These are phyloP conservation scores for Acanthopleura granulata DNA, from an alignment of 2,888 invertebrate genomes.

Conservation along the genomic window DNA sequence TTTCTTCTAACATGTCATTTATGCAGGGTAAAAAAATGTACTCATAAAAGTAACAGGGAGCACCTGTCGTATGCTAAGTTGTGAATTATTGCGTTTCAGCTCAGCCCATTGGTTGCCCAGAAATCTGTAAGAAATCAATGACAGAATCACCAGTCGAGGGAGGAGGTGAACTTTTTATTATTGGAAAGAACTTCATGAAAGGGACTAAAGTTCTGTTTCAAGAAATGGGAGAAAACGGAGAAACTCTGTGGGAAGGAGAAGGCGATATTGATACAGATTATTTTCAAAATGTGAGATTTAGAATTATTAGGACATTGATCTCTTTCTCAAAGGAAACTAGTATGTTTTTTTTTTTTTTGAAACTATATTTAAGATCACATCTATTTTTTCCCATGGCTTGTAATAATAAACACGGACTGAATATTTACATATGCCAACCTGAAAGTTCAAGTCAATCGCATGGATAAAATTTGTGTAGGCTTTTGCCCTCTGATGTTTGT, in stretches of 20 bases:
- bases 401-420: too few species aligned
- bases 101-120: constrained; percentile 71
- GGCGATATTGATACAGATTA: constrained; percentile 68
- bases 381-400: too few species aligned
- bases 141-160: constrained; percentile 55
- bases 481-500: too few species aligned
- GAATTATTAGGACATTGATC: not conserved
- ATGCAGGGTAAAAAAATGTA: too few species aligned
- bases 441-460: not conserved
- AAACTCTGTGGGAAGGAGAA: constrained; percentile 67
- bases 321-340: not conserved
- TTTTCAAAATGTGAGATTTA: constrained; percentile 64
- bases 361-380: too few species aligned
- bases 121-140: constrained; percentile 69
- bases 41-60: too few species aligned
- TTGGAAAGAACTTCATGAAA: constrained; percentile 71
- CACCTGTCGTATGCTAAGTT: not conserved
- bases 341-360: not conserved
- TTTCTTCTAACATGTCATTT: too few species aligned
- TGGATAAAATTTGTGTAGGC: too few species aligned
- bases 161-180: constrained; percentile 69
- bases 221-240: constrained; percentile 56
- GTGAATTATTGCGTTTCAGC: constrained; percentile 52
- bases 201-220: constrained; percentile 68
- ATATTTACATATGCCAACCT: not conserved